Percentiles rank a stretch among this genome's conserved stretches.
These are phyloP conservation scores for Helicoverpa armigera DNA, from an alignment of 1,140 invertebrate genomes.

Conservation along the genomic window DNA sequence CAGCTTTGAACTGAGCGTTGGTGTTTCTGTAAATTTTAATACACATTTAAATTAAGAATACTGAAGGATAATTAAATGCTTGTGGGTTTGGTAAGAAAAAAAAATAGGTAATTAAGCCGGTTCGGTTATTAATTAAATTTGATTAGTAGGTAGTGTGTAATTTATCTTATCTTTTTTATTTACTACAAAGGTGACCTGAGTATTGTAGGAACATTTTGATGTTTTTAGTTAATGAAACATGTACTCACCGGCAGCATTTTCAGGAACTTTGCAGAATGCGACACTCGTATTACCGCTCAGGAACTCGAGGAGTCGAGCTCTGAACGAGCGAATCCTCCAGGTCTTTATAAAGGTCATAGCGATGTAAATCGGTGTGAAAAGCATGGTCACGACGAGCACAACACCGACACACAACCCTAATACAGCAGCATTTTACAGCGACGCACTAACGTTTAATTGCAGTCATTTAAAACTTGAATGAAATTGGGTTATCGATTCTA, in stretches of 20 bases:
- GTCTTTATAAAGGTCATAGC: slow-evolving; percentile 85
- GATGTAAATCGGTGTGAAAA: slow-evolving; percentile 83
- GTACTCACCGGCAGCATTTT: slow-evolving; percentile 78
- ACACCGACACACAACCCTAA: slow-evolving; percentile 47
- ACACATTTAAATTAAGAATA: not conserved
- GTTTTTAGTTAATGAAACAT: not conserved
- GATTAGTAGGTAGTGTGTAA: not conserved
- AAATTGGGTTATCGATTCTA: slow-evolving; percentile 81
- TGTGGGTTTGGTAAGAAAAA: not conserved
- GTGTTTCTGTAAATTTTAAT: slow-evolving; percentile 73
- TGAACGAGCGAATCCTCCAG: slow-evolving; percentile 81
- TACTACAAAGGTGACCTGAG: slow-evolving; percentile 7
- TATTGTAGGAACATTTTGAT: too few relatives aligned
- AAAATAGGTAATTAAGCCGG: not conserved
- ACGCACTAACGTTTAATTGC: slow-evolving; percentile 16
- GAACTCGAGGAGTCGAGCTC: slow-evolving; percentile 79
- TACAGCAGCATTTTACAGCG: slow-evolving; percentile 44
- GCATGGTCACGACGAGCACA: slow-evolving; percentile 65
- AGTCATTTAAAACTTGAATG: slow-evolving; percentile 40
- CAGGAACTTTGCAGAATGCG: slow-evolving; percentile 82
- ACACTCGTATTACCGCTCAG: slow-evolving; percentile 81
- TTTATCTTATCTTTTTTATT: not conserved
- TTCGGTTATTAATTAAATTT: not conserved
- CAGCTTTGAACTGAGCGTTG: slow-evolving; percentile 79
- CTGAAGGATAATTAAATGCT: too few relatives aligned